A percentile compares a stretch with the other conserved stretches of the same genome.
phyloP scores from a whole-genome alignment of 2,888 invertebrate genomes.

The Myathropa florea region DNA sequence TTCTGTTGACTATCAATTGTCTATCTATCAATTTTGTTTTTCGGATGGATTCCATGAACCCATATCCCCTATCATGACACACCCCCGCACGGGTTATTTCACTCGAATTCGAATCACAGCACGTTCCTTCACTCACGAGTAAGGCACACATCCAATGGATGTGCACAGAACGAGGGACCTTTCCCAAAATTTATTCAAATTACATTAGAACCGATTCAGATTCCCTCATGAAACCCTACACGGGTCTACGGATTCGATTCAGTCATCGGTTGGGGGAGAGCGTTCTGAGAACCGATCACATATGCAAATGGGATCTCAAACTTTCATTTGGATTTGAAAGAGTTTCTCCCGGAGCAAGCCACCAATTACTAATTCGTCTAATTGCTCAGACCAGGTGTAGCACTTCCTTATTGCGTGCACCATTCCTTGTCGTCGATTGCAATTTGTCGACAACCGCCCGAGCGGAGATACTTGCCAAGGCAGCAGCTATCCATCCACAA shows the following conservation, averaged over 20 bases:
- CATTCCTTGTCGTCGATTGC: conserved; percentile 31
- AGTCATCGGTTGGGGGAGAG: background rate
- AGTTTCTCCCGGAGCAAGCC: conserved; percentile 51
- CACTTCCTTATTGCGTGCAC: conserved; percentile 55
- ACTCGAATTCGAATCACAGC: background rate
- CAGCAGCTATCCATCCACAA: conserved; percentile 48
- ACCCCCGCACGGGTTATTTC: background rate
- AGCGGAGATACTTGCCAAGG: conserved; percentile 50
- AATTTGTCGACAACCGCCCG: background rate
- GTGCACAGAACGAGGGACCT: background rate
- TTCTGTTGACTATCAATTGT: background rate
- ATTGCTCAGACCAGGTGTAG: conserved; percentile 56
- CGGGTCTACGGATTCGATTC: background rate
- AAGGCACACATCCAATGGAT: too few relatives aligned
- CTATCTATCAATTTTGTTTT: background rate
- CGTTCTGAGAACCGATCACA: background rate
- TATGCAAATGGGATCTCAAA: background rate
- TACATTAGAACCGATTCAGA: conserved; percentile 11
- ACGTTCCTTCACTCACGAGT: background rate
- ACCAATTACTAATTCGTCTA: conserved; percentile 61
- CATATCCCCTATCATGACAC: too few relatives aligned
- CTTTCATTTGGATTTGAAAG: conserved; percentile 12
- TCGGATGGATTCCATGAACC: background rate
- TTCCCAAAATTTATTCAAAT: conserved; percentile 29
- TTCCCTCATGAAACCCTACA: background rate